A percentile compares a stretch with the other conserved stretches of the same genome.
These are phyloP conservation scores for Chinchilla lanigera DNA, from an alignment of 2,113 vertebrate species.

Conservation along the genomic window DNA sequence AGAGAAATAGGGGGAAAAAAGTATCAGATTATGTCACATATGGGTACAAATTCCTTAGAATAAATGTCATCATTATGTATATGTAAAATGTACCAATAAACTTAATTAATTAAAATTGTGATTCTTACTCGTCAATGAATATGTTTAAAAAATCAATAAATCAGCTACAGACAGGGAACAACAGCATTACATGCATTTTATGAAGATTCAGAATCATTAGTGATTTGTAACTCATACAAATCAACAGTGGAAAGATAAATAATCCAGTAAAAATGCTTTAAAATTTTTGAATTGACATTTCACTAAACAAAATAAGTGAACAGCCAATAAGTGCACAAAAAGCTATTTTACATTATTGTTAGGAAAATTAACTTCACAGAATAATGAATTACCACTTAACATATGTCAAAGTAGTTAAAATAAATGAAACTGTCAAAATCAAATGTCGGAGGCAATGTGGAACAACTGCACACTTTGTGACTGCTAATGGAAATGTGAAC, in stretches of 20 bases:
- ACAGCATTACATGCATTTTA: background rate
- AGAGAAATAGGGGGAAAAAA: background rate
- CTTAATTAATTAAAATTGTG: background rate
- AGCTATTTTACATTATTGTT: background rate
- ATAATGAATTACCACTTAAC: background rate
- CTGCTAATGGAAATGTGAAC: background rate
- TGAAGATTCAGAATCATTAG: background rate
- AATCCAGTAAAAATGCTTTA: background rate
- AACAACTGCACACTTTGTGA: background rate
- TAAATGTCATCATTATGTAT: background rate
- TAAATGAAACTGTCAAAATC: background rate
- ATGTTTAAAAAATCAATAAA: background rate
- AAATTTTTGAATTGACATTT: background rate
- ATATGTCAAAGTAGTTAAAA: background rate
- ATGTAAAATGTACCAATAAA: background rate
- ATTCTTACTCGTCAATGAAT: background rate
- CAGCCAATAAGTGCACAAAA: background rate
- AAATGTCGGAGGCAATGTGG: background rate
- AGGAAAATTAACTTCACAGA: background rate
- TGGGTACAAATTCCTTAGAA: background rate
- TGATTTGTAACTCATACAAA: background rate
- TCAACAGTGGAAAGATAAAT: background rate
- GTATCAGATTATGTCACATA: background rate
- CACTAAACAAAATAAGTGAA: background rate
- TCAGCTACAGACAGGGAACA: background rate